Percentiles rank a stretch among this genome's conserved stretches.
Conservation (phyloP, 2,888 invertebrate species). For the Syrphus vitripennis region DNA sequence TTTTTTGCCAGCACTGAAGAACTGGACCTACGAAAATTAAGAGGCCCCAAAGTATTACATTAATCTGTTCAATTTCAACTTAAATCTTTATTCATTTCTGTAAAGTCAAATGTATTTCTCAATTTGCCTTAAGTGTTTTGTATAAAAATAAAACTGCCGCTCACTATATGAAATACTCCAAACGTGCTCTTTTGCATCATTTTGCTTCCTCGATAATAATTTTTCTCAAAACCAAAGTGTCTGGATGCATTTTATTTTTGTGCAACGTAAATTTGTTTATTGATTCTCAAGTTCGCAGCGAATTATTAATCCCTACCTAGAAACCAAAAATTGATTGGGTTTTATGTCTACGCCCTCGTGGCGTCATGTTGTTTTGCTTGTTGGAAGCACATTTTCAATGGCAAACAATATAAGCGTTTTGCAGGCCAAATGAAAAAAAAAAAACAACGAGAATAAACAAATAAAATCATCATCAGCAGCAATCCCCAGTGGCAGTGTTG, state of each 20-base stretch:
- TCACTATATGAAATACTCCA: no score
- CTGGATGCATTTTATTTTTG: background rate
- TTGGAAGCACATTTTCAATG: slow-evolving; percentile 12
- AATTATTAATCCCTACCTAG: background rate
- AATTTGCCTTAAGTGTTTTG: background rate
- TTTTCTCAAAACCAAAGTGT: background rate
- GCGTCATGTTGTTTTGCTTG: slow-evolving; percentile 6
- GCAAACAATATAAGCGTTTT: slow-evolving; percentile 1
- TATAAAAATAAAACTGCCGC: background rate
- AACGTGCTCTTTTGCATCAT: background rate
- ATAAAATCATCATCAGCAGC: background rate
- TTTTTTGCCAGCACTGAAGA: no score
- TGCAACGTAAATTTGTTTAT: slow-evolving; percentile 4
- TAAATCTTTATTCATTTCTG: background rate
- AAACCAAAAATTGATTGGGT: slow-evolving; percentile 10
- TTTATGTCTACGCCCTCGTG: background rate
- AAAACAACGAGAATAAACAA: slow-evolving; percentile 12
- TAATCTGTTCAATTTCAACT: background rate
- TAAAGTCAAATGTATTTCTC: background rate
- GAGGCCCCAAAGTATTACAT: no score
- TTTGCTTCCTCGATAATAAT: background rate
- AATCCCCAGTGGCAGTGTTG: slow-evolving; percentile 1
- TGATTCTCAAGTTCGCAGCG: slow-evolving; percentile 5
- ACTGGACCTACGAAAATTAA: no score
- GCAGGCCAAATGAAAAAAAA: background rate